Conservation (phyloP, 2,888 invertebrate genomes). For the Coenonympha arcania region DNA sequence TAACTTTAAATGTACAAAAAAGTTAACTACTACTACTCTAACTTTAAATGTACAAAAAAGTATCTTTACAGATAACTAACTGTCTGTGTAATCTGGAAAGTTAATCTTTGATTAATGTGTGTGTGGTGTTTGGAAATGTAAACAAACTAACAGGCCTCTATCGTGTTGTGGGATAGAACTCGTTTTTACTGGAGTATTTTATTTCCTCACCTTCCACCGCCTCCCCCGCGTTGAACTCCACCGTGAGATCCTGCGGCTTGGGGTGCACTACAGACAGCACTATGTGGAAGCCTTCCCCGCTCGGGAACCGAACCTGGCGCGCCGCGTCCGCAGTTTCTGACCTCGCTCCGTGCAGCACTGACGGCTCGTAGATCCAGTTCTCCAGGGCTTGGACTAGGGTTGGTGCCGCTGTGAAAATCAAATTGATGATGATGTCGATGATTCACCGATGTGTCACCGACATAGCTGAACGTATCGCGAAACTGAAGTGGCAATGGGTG, state of each 20-base stretch:
- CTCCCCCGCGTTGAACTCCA: constrained; percentile 79
- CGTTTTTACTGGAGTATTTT: not conserved
- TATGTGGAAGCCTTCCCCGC: constrained; percentile 62
- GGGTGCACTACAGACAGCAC: constrained; percentile 89
- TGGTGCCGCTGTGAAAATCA: constrained; percentile 63
- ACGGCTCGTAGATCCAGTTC: constrained; percentile 70
- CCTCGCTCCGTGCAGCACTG: constrained; percentile 52
- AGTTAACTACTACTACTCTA: no score
- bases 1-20: no score
- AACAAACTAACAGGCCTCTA: no score
- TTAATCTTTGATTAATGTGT: no score
- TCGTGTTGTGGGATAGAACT: not conserved
- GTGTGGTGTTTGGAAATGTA: no score
- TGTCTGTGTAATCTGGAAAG: no score
- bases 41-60: no score
- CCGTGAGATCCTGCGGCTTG: constrained; percentile 79
- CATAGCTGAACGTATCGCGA: no score
- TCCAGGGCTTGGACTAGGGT: constrained; percentile 70
- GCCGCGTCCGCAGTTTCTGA: constrained; percentile 48
- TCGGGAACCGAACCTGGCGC: constrained; percentile 55
- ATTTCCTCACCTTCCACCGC: constrained; percentile 76
- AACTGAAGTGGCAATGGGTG: no score
- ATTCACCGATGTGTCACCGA: no score
- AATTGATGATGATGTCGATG: no score
- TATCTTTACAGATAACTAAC: no score